These are phyloP conservation scores for Archips crataeganus DNA, from an alignment of 2,888 invertebrate species.

Conservation along the genomic window DNA sequence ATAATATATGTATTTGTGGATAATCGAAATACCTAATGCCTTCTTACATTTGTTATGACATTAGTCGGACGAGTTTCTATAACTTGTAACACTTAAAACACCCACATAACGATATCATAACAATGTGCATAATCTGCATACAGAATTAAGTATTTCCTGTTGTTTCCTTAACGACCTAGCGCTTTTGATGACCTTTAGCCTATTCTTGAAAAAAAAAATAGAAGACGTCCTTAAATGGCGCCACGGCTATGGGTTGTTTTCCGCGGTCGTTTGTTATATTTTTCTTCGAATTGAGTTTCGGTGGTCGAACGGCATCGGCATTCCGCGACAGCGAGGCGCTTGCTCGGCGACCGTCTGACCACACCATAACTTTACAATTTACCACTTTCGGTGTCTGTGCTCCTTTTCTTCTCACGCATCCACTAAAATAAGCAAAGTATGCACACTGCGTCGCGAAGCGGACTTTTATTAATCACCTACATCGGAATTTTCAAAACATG, in stretches of 20 bases:
- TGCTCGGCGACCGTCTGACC: constrained; percentile 67
- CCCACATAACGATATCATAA: constrained; percentile 4
- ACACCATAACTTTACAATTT: constrained; percentile 60
- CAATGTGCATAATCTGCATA: constrained; percentile 8
- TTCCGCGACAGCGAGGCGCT: constrained; percentile 79
- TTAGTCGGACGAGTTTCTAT: not conserved
- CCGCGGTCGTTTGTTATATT: constrained; percentile 44
- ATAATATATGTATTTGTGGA: not conserved
- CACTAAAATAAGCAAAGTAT: constrained; percentile 11
- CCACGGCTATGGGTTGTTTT: constrained; percentile 25
- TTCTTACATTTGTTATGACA: not conserved
- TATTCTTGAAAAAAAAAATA: constrained; percentile 29
- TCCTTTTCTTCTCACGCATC: constrained; percentile 22
- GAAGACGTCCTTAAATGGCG: constrained; percentile 35
- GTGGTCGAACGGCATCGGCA: constrained; percentile 68
- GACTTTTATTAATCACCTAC: constrained; percentile 3
- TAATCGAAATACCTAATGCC: not conserved
- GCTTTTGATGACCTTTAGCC: constrained; percentile 28
- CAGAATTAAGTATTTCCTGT: constrained; percentile 17
- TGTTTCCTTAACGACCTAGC: constrained; percentile 16
- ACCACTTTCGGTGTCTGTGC: constrained; percentile 30
- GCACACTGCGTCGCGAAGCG: not conserved
- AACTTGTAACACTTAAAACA: not conserved
- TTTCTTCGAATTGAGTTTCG: constrained; percentile 71
- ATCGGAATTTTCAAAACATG: constrained; percentile 13